A percentile compares a stretch with the other conserved stretches of the same genome.
These are phyloP conservation scores for Pimpla rufipes DNA, from an alignment of 2,888 invertebrate genomes.

Conservation along the genomic window DNA sequence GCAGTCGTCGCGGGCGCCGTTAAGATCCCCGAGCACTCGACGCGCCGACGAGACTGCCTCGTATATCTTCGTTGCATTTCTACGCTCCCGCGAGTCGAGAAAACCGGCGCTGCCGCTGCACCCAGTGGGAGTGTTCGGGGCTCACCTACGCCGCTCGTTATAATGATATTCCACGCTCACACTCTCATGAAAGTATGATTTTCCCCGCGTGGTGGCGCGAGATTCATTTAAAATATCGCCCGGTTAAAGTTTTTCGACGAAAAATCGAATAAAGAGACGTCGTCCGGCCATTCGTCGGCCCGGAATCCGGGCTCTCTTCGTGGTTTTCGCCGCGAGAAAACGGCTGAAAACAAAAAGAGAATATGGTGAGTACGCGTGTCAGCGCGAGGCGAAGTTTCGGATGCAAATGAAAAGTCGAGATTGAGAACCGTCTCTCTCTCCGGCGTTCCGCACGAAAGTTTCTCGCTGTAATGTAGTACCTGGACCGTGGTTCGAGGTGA, in stretches of 20 bases:
- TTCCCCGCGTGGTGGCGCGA: not conserved
- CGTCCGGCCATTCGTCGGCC: not conserved
- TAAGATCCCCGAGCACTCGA: constrained; percentile 9
- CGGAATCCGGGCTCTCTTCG: not conserved
- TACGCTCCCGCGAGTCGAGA: constrained; percentile 17
- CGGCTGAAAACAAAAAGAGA: constrained; percentile 8
- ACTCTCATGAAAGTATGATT: constrained; percentile 56
- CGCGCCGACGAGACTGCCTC: constrained; percentile 26
- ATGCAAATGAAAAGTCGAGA: constrained; percentile 33
- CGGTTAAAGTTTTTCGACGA: constrained; percentile 16
- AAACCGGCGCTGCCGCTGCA: constrained; percentile 50
- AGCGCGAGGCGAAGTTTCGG: constrained; percentile 32
- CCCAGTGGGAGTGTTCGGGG: constrained; percentile 52
- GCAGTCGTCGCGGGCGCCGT: constrained; percentile 34
- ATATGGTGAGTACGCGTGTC: not conserved
- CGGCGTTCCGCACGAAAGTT: constrained; percentile 54
- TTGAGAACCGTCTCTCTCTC: constrained; percentile 52
- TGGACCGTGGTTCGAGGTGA: constrained; percentile 26
- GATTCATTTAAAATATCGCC: constrained; percentile 43
- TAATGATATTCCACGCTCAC: constrained; percentile 43
- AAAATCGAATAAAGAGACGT: constrained; percentile 24
- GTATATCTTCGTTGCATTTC: constrained; percentile 63
- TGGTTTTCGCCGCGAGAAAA: constrained; percentile 11
- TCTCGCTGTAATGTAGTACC: constrained; percentile 41
- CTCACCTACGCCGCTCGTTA: constrained; percentile 42